Evolutionary conservation across 1,140 invertebrate genomes (phyloP).

Genomic region (Apolygus lucorum): DNA sequence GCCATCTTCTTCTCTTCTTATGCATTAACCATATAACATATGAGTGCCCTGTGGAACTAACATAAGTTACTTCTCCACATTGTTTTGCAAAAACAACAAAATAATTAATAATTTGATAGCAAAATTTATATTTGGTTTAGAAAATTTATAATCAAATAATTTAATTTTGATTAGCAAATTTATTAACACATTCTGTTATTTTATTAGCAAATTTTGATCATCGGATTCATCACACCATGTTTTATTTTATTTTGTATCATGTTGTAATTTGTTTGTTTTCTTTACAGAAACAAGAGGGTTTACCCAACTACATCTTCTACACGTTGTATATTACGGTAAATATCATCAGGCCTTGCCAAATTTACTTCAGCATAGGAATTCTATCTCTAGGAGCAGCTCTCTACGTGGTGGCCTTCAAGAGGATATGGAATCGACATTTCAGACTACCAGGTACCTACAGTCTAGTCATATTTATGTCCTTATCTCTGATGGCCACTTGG

Average conservation of each 20-base stretch:
- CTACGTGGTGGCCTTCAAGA: conserved; percentile 24
- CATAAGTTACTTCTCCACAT: no score
- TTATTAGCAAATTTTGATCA: background rate
- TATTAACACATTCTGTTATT: conserved; percentile 5
- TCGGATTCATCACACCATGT: no score
- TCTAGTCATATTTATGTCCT: no score
- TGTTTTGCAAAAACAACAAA: no score
- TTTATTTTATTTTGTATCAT: background rate
- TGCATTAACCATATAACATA: no score
- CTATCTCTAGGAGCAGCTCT: conserved; percentile 29
- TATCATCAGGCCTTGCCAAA: conserved; percentile 8
- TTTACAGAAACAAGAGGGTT: conserved; percentile 49
- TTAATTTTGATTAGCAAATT: background rate
- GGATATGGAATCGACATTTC: conserved; percentile 15
- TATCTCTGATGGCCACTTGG: no score
- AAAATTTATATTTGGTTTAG: background rate
- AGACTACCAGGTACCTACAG: no score
- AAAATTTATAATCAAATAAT: background rate
- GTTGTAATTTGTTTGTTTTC: background rate
- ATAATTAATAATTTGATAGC: background rate
- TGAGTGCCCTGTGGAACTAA: no score
- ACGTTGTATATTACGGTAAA: conserved; percentile 43
- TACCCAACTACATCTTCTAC: conserved; percentile 44
- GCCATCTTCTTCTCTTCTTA: no score
- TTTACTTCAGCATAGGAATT: conserved; percentile 26